Evolutionary conservation across 2,113 vertebrate genomes (phyloP).

Genomic region (Sula dactylatra): DNA sequence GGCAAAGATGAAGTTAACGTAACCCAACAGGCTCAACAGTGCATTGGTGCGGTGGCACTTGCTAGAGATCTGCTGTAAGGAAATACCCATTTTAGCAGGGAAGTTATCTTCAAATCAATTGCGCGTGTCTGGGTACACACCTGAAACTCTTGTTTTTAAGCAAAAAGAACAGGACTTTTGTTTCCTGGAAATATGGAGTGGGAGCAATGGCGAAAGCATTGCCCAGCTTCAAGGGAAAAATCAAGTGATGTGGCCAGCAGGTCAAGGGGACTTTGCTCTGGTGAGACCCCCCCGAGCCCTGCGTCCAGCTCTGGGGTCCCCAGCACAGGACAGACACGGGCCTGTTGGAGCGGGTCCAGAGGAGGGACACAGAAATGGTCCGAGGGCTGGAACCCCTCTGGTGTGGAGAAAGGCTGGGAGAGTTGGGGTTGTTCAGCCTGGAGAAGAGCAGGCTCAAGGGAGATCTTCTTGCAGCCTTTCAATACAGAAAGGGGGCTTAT

Average conservation of each 20-base stretch:
- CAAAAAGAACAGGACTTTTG: neutral
- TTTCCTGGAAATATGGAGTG: neutral
- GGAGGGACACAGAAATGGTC: neutral
- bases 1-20: neutral
- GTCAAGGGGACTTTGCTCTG: fast-evolving
- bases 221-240: neutral
- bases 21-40: neutral
- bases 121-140: neutral
- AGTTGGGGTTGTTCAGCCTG: neutral
- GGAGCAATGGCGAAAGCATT: neutral
- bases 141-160: neutral
- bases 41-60: fast-evolving
- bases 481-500: fast-evolving
- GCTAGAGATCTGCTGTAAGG: neutral
- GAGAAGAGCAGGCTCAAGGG: neutral
- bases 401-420: neutral
- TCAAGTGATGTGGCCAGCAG: neutral
- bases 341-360: neutral
- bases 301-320: neutral
- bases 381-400: neutral
- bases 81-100: neutral
- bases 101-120: neutral
- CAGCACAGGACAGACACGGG: neutral
- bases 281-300: neutral
- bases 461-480: fast-evolving